A percentile compares a stretch with the other conserved stretches of the same genome.
phyloP scores from a whole-genome alignment of 2,797 vertebrate genomes.

The Lepilemur ruficaudatus region DNA sequence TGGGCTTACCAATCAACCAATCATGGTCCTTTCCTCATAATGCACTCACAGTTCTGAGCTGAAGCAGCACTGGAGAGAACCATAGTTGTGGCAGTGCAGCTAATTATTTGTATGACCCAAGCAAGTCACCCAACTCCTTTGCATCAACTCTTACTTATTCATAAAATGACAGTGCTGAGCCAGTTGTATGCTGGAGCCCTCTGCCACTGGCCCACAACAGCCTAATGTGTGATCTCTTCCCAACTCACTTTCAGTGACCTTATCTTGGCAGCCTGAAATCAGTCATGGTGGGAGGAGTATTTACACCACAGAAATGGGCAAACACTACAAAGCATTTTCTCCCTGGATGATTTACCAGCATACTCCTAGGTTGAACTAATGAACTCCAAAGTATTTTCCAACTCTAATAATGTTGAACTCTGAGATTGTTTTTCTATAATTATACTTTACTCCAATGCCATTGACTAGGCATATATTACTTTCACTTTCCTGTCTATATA shows the following conservation, averaged over 20 bases:
- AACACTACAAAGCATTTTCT: neutral
- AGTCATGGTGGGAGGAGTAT: neutral
- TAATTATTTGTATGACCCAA: neutral
- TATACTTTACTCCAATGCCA: neutral
- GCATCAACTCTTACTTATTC: neutral
- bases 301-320: neutral
- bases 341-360: neutral
- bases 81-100: neutral
- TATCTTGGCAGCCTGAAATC: neutral
- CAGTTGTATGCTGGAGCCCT: neutral
- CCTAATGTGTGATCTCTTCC: neutral
- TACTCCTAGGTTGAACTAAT: neutral
- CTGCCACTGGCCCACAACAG: neutral
- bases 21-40: neutral
- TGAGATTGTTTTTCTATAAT: constrained; percentile 20
- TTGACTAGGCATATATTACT: neutral
- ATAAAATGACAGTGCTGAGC: neutral
- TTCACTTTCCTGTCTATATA: constrained; percentile 57
- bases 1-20: neutral
- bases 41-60: neutral
- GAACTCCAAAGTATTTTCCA: constrained; percentile 37
- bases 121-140: neutral
- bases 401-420: constrained; percentile 21
- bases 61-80: neutral
- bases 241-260: neutral